phyloP scores from a whole-genome alignment of 2,888 invertebrate species.

The Caenorhabditis macrosperma region DNA sequence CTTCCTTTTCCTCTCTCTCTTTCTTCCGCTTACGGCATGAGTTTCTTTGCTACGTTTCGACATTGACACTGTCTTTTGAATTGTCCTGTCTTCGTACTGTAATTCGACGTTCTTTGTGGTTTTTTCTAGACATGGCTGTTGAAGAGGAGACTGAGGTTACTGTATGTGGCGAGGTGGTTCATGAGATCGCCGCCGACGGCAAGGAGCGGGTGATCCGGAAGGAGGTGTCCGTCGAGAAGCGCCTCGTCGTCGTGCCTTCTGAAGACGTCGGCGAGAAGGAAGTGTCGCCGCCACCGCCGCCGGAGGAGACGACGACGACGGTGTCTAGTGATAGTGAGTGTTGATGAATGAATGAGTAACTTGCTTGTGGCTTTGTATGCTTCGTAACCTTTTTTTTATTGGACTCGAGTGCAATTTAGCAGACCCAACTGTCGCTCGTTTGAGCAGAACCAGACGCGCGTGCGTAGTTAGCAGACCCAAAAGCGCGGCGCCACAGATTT shows the following conservation, averaged over 20 bases:
- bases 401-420: too few species aligned
- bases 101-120: neutral
- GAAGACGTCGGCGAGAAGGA: too few species aligned
- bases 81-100: neutral
- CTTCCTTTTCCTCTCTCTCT: conserved; percentile 3
- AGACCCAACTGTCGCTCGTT: too few species aligned
- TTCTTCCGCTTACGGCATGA: neutral
- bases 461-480: too few species aligned
- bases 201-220: conserved; percentile 18
- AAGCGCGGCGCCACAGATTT: too few species aligned
- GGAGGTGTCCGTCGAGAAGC: conserved; percentile 26
- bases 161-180: conserved; percentile 38
- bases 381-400: too few species aligned
- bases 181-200: conserved; percentile 37
- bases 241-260: neutral
- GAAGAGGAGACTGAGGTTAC: conserved; percentile 27
- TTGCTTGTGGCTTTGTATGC: too few species aligned
- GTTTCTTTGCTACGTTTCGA: too few species aligned
- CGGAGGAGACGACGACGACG: neutral
- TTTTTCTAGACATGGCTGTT: neutral
- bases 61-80: too few species aligned
- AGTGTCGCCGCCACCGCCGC: neutral
- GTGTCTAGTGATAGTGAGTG: conserved; percentile 35
- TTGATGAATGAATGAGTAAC: conserved; percentile 2
- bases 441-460: too few species aligned